These are phyloP conservation scores for Gasterosteus nipponicus DNA, from an alignment of 2,113 vertebrate genomes.

Conservation along the genomic window DNA sequence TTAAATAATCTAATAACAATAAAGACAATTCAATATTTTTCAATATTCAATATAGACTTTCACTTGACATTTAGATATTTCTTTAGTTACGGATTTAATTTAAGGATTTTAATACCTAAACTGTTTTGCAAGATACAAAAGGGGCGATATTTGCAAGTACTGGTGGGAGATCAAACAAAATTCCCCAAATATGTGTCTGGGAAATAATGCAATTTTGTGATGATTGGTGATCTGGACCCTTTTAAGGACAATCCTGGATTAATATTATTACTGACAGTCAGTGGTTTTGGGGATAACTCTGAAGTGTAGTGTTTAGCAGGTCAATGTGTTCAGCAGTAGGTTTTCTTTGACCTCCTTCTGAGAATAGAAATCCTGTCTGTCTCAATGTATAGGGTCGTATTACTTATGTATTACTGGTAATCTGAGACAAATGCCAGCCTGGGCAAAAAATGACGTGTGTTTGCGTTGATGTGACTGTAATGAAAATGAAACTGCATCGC, in stretches of 20 bases:
- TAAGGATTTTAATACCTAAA: too few species aligned
- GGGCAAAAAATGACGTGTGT: neutral
- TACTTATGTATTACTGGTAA: neutral
- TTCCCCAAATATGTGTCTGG: neutral
- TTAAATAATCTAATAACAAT: too few species aligned
- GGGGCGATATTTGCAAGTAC: neutral
- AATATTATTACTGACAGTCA: neutral
- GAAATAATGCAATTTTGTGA: neutral
- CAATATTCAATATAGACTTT: too few species aligned
- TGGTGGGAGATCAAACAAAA: neutral
- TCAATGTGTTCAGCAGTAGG: neutral
- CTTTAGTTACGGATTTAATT: too few species aligned
- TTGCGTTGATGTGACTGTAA: neutral
- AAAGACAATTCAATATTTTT: too few species aligned
- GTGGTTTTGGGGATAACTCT: neutral
- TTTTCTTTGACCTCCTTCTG: slow-evolving; percentile 9
- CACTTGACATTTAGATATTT: too few species aligned
- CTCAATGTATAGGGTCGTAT: neutral
- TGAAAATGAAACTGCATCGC: slow-evolving; percentile 16
- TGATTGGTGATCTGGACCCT: neutral
- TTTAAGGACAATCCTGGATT: neutral
- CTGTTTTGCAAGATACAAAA: too few species aligned
- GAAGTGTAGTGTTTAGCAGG: neutral
- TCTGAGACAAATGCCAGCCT: neutral
- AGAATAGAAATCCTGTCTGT: neutral